phyloP scores from a whole-genome alignment of 2,888 invertebrate species.

The Crematogaster levior region DNA sequence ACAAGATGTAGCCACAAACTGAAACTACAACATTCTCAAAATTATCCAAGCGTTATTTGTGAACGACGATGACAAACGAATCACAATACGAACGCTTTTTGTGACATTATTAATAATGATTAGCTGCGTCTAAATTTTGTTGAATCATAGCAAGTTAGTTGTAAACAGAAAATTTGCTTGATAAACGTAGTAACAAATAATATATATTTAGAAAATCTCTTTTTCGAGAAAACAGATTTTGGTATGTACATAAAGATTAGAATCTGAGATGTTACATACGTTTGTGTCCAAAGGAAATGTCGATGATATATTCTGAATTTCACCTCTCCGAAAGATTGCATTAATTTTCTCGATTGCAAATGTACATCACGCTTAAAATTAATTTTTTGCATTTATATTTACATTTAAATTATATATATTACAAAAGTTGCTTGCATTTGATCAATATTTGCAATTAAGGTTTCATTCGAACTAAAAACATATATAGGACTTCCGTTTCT shows the following conservation, averaged over 20 bases:
- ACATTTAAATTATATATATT: constrained; percentile 47
- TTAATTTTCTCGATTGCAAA: constrained; percentile 14
- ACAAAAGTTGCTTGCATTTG: constrained; percentile 27
- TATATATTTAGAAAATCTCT: not conserved
- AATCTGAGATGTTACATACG: not conserved
- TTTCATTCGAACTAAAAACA: constrained; percentile 15
- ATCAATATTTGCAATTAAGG: constrained; percentile 11
- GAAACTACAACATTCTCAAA: not conserved
- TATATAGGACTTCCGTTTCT: not conserved
- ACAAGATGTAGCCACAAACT: not conserved
- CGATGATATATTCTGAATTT: not conserved
- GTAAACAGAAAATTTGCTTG: not conserved
- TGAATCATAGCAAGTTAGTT: constrained; percentile 5
- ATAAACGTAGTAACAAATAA: constrained; percentile 12
- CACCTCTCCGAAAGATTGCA: not conserved
- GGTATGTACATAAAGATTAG: constrained; percentile 12
- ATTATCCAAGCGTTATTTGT: constrained; percentile 10
- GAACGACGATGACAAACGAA: not conserved
- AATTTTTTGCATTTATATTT: constrained; percentile 40
- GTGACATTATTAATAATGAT: constrained; percentile 23
- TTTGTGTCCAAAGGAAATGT: constrained; percentile 23
- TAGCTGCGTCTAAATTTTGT: not conserved
- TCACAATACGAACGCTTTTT: not conserved
- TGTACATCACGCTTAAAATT: constrained; percentile 7
- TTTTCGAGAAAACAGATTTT: not conserved